Evolutionary conservation across 2,113 vertebrate genomes (phyloP).

Genomic region (Phyllostomus hastatus): DNA sequence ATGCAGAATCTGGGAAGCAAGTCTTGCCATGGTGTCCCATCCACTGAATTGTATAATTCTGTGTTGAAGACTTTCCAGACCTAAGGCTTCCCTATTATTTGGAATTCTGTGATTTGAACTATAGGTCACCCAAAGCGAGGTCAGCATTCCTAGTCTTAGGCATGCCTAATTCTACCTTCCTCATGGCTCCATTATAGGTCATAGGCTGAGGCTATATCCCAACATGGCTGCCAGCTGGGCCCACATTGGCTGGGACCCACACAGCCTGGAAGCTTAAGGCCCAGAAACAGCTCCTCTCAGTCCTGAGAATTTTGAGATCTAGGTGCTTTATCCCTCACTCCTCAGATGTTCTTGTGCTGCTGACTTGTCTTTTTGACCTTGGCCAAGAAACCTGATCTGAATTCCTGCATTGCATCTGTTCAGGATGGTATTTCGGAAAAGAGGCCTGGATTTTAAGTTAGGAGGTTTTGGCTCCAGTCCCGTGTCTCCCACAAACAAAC

Average conservation of each 20-base stretch:
- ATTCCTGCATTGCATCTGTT: conserved; percentile 18
- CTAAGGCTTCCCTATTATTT: not conserved
- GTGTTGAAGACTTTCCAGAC: not conserved
- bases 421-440: conserved; percentile 27
- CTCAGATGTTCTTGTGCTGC: not conserved
- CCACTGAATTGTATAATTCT: not conserved
- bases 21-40: not conserved
- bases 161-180: not conserved
- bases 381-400: conserved; percentile 49
- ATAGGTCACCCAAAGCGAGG: not conserved
- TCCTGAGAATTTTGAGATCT: conserved; percentile 17
- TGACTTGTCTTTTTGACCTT: conserved; percentile 33
- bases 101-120: conserved; percentile 13
- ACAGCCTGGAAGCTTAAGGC: not conserved
- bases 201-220: not conserved
- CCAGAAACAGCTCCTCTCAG: not conserved
- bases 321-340: not conserved
- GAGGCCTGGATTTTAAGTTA: conserved; percentile 28
- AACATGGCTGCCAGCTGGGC: not conserved
- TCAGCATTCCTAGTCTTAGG: not conserved
- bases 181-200: not conserved
- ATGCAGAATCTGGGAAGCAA: not conserved
- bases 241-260: not conserved
- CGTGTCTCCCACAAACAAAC: not conserved
- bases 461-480: conserved; percentile 19